Conservation (phyloP, 2,888 invertebrate species). For the Nebria salina region DNA sequence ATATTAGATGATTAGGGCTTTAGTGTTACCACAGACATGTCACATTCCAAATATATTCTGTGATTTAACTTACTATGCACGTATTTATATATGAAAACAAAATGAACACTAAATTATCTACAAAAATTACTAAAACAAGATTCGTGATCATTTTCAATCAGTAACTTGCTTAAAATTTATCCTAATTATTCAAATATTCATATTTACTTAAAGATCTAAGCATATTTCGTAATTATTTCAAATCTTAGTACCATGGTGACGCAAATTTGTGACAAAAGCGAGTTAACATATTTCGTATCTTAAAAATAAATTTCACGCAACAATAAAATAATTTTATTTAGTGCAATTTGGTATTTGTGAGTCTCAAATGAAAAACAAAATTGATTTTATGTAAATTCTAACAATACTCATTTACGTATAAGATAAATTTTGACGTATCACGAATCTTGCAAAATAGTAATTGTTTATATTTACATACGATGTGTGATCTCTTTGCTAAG, state of each 20-base stretch:
- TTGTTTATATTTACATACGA: constrained; percentile 7
- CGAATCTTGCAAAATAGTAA: not conserved
- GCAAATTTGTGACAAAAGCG: no score
- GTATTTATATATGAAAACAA: constrained; percentile 21
- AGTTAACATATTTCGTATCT: no score
- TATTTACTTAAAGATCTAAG: no score
- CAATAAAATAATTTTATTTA: not conserved
- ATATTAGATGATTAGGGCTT: constrained; percentile 29
- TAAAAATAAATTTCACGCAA: no score
- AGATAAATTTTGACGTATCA: not conserved
- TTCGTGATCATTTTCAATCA: constrained; percentile 4
- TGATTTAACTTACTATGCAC: constrained; percentile 43
- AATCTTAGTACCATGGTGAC: no score
- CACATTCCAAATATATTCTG: constrained; percentile 43
- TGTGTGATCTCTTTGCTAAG: constrained; percentile 52
- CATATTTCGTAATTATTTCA: no score
- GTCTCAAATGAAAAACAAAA: not conserved
- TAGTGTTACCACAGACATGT: constrained; percentile 24
- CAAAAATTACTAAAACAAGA: constrained; percentile 9
- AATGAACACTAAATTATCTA: constrained; percentile 13
- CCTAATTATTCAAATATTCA: no score
- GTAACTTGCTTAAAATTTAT: not conserved
- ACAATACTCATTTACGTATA: not conserved
- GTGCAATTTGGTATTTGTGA: not conserved
- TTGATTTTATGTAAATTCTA: constrained; percentile 5